phyloP scores from a whole-genome alignment of 30 jellyfish, hydroid and myxozoan species.

The Morbakka virulenta region DNA sequence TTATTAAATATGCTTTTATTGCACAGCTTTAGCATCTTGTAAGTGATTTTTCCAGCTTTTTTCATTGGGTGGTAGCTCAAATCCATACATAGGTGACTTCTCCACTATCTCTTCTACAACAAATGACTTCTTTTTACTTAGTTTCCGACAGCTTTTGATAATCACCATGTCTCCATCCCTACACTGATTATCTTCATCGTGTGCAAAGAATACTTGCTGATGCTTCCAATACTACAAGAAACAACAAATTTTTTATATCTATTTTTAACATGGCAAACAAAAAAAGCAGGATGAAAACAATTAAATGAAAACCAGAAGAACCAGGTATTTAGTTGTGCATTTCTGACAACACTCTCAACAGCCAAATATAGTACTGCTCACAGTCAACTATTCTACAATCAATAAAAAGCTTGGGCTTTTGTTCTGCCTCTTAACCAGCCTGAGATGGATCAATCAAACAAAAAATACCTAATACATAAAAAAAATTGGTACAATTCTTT shows the following conservation, averaged over 20 bases:
- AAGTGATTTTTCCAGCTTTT: too few species aligned
- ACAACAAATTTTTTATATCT: neutral
- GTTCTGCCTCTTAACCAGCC: too few species aligned
- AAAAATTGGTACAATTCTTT: too few species aligned
- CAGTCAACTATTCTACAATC: neutral
- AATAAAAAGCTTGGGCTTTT: too few species aligned
- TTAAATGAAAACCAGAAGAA: neutral
- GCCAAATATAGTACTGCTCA: neutral
- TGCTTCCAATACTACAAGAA: slow-evolving; percentile 85
- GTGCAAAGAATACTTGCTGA: slow-evolving; percentile 80
- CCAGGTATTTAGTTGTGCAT: too few species aligned
- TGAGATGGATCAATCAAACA: too few species aligned
- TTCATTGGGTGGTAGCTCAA: neutral
- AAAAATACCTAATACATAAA: too few species aligned
- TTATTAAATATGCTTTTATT: too few species aligned
- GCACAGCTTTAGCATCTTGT: too few species aligned
- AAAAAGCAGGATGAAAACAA: neutral
- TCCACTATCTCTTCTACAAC: slow-evolving; percentile 81
- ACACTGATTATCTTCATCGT: slow-evolving; percentile 84
- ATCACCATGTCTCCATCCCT: slow-evolving; percentile 88
- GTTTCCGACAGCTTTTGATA: slow-evolving; percentile 72
- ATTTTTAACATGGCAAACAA: neutral
- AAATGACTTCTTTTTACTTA: slow-evolving; percentile 72
- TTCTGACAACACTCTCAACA: neutral
- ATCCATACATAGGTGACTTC: slow-evolving; percentile 48